A percentile compares a stretch with the other conserved stretches of the same genome.
Evolutionary conservation across 92 coral and sea anemone species (phyloP).

Genomic region (Phymanthus crucifer): DNA sequence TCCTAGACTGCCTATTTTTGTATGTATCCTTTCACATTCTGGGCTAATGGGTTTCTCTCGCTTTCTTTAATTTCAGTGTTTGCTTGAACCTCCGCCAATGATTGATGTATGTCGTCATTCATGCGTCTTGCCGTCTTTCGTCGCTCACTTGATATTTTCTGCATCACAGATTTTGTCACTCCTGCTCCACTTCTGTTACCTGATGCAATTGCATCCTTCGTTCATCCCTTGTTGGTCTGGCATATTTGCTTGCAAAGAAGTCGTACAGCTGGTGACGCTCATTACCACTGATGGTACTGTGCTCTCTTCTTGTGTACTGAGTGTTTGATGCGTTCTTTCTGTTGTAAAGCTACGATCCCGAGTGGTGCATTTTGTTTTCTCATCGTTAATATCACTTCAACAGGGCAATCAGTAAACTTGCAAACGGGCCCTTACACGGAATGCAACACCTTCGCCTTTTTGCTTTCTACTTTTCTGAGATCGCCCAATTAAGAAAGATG

Average conservation of each 20-base stretch:
- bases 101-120: neutral
- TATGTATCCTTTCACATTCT: neutral
- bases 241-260: neutral
- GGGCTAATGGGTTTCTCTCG: neutral
- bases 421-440: neutral
- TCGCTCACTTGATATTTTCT: neutral
- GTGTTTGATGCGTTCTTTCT: neutral
- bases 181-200: neutral
- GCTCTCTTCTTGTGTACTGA: neutral
- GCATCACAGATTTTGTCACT: neutral
- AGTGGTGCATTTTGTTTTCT: neutral
- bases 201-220: neutral
- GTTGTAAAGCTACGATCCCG: neutral
- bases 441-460: neutral
- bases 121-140: neutral
- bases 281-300: neutral
- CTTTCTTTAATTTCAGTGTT: neutral
- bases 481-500: too few relatives aligned
- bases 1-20: too few relatives aligned
- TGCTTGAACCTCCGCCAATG: neutral
- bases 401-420: neutral
- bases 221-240: neutral
- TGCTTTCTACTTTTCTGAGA: neutral
- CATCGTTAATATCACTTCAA: neutral
- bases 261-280: neutral